These are phyloP conservation scores for Belgica antarctica DNA, from an alignment of 2,888 invertebrate species.

Conservation along the genomic window DNA sequence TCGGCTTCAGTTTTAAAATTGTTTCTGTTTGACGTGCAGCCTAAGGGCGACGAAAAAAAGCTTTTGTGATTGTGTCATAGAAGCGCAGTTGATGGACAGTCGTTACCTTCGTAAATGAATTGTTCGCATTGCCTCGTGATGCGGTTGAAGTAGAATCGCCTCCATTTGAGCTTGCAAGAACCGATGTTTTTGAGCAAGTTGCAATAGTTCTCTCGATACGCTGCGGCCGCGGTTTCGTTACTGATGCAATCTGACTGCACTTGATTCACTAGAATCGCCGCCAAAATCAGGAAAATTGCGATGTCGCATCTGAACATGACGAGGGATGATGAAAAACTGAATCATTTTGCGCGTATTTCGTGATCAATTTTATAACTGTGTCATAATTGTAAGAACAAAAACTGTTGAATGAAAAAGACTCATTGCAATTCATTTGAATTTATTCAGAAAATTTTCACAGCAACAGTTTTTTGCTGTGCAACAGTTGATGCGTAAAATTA, in stretches of 20 bases:
- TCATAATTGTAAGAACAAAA: conserved; percentile 11
- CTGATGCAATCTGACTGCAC: too few relatives aligned
- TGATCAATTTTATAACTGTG: background rate
- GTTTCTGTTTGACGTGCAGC: conserved; percentile 29
- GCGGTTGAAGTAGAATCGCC: conserved; percentile 31
- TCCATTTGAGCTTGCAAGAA: conserved; percentile 27
- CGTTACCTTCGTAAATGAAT: conserved; percentile 31
- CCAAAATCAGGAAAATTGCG: too few relatives aligned
- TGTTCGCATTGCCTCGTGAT: background rate
- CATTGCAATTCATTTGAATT: conserved; percentile 1
- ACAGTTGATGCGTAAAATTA: background rate
- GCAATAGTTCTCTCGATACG: conserved; percentile 24
- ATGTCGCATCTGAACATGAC: background rate
- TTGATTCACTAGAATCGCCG: too few relatives aligned
- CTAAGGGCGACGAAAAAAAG: background rate
- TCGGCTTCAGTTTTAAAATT: conserved; percentile 34
- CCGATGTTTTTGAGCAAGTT: background rate
- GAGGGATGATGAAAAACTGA: background rate
- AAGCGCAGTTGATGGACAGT: too few relatives aligned
- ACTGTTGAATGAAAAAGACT: background rate
- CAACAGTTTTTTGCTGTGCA: too few relatives aligned
- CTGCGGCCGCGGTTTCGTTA: background rate
- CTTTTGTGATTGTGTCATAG: too few relatives aligned
- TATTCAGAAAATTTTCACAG: background rate
- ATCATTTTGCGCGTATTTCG: background rate